Conservation (phyloP, 2,797 vertebrate genomes). For the Tamandua tetradactyla region DNA sequence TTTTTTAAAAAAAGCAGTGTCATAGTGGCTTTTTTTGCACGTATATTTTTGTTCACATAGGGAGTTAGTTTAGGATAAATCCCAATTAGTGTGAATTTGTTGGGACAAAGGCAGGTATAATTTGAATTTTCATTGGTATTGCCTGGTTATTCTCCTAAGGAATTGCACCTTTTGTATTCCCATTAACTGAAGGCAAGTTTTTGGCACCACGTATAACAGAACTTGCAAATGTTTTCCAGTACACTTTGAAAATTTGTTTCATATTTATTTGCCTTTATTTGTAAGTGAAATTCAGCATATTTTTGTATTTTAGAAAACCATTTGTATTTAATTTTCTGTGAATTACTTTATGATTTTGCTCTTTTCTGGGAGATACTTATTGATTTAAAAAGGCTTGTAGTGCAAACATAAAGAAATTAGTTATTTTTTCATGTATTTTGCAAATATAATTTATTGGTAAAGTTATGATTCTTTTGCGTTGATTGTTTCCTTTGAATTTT, state of each 20-base stretch:
- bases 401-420: slow-evolving; percentile 15
- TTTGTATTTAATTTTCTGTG: slow-evolving; percentile 17
- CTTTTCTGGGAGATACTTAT: background rate
- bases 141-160: background rate
- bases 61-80: background rate
- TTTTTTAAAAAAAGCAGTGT: background rate
- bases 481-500: no score
- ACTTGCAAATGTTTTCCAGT: background rate
- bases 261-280: slow-evolving; percentile 22
- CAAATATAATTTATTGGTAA: background rate
- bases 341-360: background rate
- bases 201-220: background rate
- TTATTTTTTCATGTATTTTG: background rate
- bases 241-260: background rate
- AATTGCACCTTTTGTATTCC: background rate
- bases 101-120: background rate
- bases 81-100: background rate
- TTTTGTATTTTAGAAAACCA: slow-evolving; percentile 12
- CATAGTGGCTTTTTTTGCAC: background rate
- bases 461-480: no score
- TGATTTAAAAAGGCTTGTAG: background rate
- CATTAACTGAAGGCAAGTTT: background rate
- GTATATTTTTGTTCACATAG: background rate
- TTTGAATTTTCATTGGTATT: background rate
- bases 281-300: background rate